These are phyloP conservation scores for Podarcis lilfordi DNA, from an alignment of 2,797 vertebrate genomes.

Conservation along the genomic window DNA sequence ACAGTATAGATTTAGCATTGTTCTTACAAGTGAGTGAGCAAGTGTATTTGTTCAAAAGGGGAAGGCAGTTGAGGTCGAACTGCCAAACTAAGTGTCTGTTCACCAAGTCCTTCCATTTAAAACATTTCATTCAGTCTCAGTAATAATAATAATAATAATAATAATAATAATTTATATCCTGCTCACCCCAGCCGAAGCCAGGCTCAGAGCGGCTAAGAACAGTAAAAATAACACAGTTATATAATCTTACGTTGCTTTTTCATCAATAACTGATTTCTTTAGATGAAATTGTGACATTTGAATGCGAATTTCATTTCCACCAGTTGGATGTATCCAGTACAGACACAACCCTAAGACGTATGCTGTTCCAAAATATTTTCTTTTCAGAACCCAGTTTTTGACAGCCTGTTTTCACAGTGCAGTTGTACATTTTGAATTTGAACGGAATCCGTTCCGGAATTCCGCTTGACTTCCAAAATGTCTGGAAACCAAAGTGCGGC, in stretches of 20 bases:
- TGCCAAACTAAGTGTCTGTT: neutral
- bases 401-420: neutral
- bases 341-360: neutral
- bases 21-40: no score
- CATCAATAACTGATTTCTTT: neutral
- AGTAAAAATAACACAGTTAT: no score
- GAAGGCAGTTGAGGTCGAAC: neutral
- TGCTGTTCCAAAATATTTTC: neutral
- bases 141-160: neutral
- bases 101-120: no score
- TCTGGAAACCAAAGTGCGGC: no score
- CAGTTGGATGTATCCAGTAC: neutral
- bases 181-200: no score
- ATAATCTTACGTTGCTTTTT: neutral
- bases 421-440: no score
- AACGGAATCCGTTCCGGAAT: no score
- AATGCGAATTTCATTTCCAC: neutral
- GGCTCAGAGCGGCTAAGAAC: no score
- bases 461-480: neutral
- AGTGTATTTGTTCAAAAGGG: neutral
- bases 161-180: no score
- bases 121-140: neutral
- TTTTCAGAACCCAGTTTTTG: neutral
- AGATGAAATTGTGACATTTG: neutral
- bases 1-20: no score